These are phyloP conservation scores for Pseudonaja textilis DNA, from an alignment of 2,113 vertebrate genomes.

Conservation along the genomic window DNA sequence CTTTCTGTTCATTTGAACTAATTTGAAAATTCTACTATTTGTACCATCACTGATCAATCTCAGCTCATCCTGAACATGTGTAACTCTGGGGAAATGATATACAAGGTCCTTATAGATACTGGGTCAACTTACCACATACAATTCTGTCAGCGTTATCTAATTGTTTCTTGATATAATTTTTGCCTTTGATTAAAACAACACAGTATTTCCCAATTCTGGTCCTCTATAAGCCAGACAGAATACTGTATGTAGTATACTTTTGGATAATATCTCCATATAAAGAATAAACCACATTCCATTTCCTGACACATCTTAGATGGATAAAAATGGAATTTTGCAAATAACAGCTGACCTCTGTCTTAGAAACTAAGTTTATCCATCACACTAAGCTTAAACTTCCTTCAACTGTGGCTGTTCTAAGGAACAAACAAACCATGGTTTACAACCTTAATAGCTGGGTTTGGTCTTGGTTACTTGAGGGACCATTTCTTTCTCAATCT, in stretches of 20 bases:
- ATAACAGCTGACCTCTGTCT: neutral
- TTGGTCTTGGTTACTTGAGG: neutral
- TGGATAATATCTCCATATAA: neutral
- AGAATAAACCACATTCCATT: neutral
- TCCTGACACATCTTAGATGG: neutral
- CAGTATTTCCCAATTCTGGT: neutral
- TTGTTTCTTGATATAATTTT: neutral
- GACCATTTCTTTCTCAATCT: neutral
- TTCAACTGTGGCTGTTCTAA: neutral
- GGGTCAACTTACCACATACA: neutral
- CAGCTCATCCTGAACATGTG: neutral
- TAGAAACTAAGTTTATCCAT: neutral
- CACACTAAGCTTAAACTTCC: neutral
- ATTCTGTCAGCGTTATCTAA: neutral
- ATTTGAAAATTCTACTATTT: neutral
- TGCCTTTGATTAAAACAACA: neutral
- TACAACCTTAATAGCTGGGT: too few species aligned
- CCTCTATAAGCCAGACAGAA: neutral
- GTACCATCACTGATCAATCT: neutral
- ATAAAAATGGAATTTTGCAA: neutral
- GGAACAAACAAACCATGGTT: neutral
- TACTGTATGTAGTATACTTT: neutral
- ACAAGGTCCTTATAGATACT: neutral
- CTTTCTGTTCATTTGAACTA: neutral
- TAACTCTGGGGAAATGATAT: neutral